These are phyloP conservation scores for Rhamphomyia laevipes DNA, from an alignment of 2,888 invertebrate species.

Conservation along the genomic window DNA sequence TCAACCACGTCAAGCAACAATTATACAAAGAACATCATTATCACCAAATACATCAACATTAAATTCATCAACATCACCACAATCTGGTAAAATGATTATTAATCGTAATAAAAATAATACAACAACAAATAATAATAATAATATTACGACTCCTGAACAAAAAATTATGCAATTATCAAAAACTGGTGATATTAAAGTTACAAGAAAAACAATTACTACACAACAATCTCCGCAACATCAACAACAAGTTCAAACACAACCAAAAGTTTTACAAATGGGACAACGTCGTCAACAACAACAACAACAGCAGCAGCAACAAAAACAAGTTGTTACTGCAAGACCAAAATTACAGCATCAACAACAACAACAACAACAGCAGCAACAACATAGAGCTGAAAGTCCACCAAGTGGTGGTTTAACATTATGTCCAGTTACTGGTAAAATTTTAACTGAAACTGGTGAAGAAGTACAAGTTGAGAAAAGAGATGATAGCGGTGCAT, in stretches of 20 bases:
- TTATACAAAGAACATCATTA: conserved; percentile 10
- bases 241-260: conserved; percentile 12
- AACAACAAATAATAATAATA: conserved; percentile 9
- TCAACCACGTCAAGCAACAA: conserved; percentile 19
- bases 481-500: conserved; percentile 15
- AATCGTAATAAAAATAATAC: conserved; percentile 19
- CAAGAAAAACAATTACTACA: conserved; percentile 37
- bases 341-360: conserved; percentile 30
- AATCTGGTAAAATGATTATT: conserved; percentile 27
- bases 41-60: conserved; percentile 11
- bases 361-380: conserved; percentile 34
- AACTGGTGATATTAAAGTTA: conserved; percentile 40
- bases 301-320: conserved; percentile 22
- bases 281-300: conserved; percentile 18
- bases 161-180: conserved; percentile 40
- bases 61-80: conserved; percentile 19
- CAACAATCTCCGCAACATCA: conserved; percentile 20
- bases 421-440: conserved; percentile 56
- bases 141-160: conserved; percentile 34
- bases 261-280: too few relatives aligned
- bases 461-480: conserved; percentile 16
- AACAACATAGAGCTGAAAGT: background rate
- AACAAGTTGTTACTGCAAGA: conserved; percentile 8
- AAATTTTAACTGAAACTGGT: conserved; percentile 35
- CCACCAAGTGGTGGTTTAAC: conserved; percentile 27